Base-by-base conservation (phyloP, 2,797 vertebrate species). In the Sebastes matsubarae region DNA sequence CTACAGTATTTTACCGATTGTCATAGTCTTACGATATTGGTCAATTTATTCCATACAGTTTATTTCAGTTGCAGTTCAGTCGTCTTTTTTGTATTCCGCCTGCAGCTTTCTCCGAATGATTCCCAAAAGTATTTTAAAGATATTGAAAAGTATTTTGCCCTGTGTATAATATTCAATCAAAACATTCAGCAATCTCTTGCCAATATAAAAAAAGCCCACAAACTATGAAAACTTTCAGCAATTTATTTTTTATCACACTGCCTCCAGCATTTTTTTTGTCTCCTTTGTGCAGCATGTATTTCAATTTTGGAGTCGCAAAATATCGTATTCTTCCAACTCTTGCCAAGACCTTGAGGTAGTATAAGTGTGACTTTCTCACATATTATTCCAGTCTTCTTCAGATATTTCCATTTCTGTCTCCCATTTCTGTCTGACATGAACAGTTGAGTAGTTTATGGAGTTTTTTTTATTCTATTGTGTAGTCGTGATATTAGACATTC, bases 181-280 rank as follows among this genome's bases (percentile, higher is more conserved):
- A 38, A 38, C 36, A 38, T 70, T 46, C 7, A 57, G 29, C 24
- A 27, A 16, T 29, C 58, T 50, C 25, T 24, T 68, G 70, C n/a
- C 14, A 68, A 29, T 58, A 42, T 22, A 74, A 57, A 13, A 34
- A 60, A 55, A 68, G n/a, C 2, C n/a, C n/a, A 32, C 52, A 30
- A 70, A 61, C 50, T 57, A 10, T 32, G 9, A 68, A 57, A 27
- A 59, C 11, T 12, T 27, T n/a, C 22, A 12, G 1, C 30, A 32
- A 24, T 4, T 61, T 68, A 38, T 9, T 54, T 34, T 54, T 71
- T 8, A 8, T 4, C 11, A 13, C 36, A 27, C 58, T 58, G 8
- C 73, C 50, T 75, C 1, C 16, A 36, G 75, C 57, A 13, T 55
- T 74, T 77, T 64, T 60, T 82, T 75, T 80, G 18, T 65, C 36